Base-by-base conservation (phyloP, 2,113 vertebrate species). In the Phalacrocorax aristotelis region DNA sequence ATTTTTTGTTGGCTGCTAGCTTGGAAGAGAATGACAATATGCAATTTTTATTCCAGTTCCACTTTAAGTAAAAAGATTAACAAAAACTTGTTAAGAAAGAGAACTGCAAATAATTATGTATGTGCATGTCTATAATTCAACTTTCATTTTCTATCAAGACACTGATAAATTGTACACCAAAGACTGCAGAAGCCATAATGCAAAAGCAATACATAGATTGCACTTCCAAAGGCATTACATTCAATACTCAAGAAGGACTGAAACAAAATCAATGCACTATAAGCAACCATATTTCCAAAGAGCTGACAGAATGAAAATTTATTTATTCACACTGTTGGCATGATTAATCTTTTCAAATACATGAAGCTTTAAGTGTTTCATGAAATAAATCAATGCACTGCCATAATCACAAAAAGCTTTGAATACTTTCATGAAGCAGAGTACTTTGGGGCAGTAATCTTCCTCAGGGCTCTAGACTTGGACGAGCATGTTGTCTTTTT, bases 251-350 rank as follows among this genome's bases (percentile, higher is more conserved):
- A 83, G 17, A 40, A 75, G 38, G n/a, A 66, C 34, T 49, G 58
- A 93, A 96, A 96, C 62, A 93, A 96, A 95, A 95, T 90, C 85
- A 90, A 64, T 77, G 80, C n/a, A 70, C 54, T 92, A 44, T 9
- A 86, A 86, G 44, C 23, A 90, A 74, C 13, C 9, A 11, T 70
- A 89, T 30, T 96, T 93, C 51, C 52, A 89, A 60, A 96, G 34
- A 77, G 32, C 40, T 92, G 54, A 92, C 52, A 88, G 95, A 61
- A 95, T 19, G 12, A 69, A 85, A 83, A 70, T 27, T 8, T 83
- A 70, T 88, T 92, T 92, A 85, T 88, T 93, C 78, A 76, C 34
- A 23, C 27, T 93, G 66, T 16, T 77, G 26, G 18, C 4, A 76
- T 49, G 36, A 88, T 70, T 93, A n/a, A 74, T 69, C 61, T 76